Percentiles rank a stretch among this genome's conserved stretches.
Conservation (phyloP, 2,888 invertebrate genomes). For the Tubulanus polymorphus region DNA sequence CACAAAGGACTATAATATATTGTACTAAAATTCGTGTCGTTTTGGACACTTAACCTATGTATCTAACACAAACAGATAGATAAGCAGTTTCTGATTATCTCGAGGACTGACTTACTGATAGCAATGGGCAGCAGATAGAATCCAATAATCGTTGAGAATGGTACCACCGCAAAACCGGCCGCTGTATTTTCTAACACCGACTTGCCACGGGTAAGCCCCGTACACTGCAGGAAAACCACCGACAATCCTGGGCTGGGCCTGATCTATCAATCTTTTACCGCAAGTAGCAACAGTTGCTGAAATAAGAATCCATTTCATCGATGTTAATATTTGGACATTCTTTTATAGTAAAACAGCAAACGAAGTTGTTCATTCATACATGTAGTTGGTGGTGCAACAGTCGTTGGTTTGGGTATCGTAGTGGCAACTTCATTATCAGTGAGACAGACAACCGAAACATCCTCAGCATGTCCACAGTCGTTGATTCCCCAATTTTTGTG, state of each 20-base stretch:
- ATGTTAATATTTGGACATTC: no score
- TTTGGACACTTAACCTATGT: no score
- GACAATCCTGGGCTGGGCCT: conserved; percentile 23
- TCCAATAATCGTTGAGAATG: conserved; percentile 37
- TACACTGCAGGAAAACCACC: conserved; percentile 34
- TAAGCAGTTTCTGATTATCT: no score
- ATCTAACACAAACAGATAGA: no score
- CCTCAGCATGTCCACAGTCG: conserved; percentile 71
- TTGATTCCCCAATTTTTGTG: conserved; percentile 67
- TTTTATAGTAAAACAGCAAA: no score
- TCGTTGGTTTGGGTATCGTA: conserved; percentile 75
- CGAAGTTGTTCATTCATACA: no score
- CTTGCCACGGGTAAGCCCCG: conserved; percentile 48
- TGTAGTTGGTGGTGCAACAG: conserved; percentile 59
- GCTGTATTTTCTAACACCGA: conserved; percentile 24
- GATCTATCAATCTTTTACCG: conserved; percentile 20
- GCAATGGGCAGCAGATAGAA: conserved; percentile 49
- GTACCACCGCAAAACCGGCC: conserved; percentile 32
- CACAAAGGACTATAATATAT: no score
- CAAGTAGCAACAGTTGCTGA: conserved; percentile 7
- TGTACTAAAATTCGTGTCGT: no score
- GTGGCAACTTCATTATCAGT: conserved; percentile 67
- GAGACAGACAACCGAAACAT: conserved; percentile 61
- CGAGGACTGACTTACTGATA: conserved; percentile 37
- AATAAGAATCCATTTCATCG: no score